Percentiles rank a stretch among this genome's conserved stretches.
These are phyloP conservation scores for Prochilodus magdalenae DNA, from an alignment of 2,113 vertebrate species.

Conservation along the genomic window DNA sequence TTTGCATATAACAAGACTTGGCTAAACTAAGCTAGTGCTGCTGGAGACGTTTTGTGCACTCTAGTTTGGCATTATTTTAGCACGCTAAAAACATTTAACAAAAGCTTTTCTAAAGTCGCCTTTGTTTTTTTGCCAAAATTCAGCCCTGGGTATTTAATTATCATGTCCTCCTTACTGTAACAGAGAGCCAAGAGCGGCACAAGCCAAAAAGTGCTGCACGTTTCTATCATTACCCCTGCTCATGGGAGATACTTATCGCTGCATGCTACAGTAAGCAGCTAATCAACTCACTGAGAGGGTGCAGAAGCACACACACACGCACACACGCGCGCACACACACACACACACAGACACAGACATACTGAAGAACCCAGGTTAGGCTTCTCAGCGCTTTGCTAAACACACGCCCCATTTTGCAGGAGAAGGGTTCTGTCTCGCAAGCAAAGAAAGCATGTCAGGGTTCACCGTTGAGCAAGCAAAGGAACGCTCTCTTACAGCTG, in stretches of 20 bases:
- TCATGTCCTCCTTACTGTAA: conserved; percentile 9
- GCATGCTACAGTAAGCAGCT: conserved; percentile 10
- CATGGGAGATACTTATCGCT: conserved; percentile 34
- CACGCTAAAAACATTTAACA: conserved; percentile 16
- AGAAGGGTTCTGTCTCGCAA: not conserved
- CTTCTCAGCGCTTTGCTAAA: not conserved
- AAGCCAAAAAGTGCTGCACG: not conserved
- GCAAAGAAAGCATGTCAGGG: conserved; percentile 35
- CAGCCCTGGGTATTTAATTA: conserved; percentile 15
- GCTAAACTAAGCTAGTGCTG: not conserved
- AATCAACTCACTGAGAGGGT: conserved; percentile 12
- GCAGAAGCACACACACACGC: conserved; percentile 14
- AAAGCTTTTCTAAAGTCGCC: not conserved
- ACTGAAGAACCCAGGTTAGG: not conserved
- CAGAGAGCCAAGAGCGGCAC: not conserved
- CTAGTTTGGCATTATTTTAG: conserved; percentile 6
- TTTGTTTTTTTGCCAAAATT: conserved; percentile 18
- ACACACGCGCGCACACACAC: conserved; percentile 13
- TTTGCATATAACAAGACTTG: not conserved
- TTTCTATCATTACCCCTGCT: conserved; percentile 11
- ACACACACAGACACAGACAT: not conserved
- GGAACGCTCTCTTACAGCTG: conserved; percentile 10
- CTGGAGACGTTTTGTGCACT: not conserved
- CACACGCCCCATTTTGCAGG: not conserved
- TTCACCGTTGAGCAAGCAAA: conserved; percentile 20